Evolutionary conservation across 30 jellyfish, hydroid and myxozoan species (phyloP), one percentile per base, ranked within the genome.

Genomic region (Morbakka virulenta): DNA sequence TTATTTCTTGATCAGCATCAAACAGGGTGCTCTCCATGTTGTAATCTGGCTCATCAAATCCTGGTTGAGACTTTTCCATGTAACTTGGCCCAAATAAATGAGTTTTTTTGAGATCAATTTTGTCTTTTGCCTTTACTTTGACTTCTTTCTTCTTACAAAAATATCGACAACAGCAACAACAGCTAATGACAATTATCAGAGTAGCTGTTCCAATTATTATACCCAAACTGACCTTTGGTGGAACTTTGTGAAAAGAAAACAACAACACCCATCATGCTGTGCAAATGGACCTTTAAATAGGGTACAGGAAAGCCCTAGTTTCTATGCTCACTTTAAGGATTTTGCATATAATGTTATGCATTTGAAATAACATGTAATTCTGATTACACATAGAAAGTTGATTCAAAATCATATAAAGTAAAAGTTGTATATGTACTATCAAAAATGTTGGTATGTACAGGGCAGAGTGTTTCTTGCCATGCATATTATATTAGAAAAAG

Each of bases 151-250:
- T 82, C 35, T 51, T 27, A 52, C 96, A 86, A 72, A 95, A 86
- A 64, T 9, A 70, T 32, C 96, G 87, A 36, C 99, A 86, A 49
- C 99, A 92, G 41, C 95, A 68, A 35, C 99, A 92, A 31, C 94
- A 76, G 3, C 62, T 32, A 32, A 76, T 32, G 1, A 88, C 75
- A 4, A 86, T 61, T 33, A 92, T 31, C 71, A 86, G 28, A 66
- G 81, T 35, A 1, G 86, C 68, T 12, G 81, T 81, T 0, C 79
- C 88, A 12, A 84, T 91, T 26, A 81, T 85, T 3, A 92, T 85
- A 26, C 80, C 86, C 28, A 92, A 62, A 14, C 89, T 80, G 3
- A 87, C 91, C 28, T 57, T 64, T 22, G 99, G 99, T 24, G 95
- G 80, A 4, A 92, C 88, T 74, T 69, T 31, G 23, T 31, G 75